These are phyloP conservation scores for Troides aeacus DNA, from an alignment of 2,888 invertebrate species.

Conservation along the genomic window DNA sequence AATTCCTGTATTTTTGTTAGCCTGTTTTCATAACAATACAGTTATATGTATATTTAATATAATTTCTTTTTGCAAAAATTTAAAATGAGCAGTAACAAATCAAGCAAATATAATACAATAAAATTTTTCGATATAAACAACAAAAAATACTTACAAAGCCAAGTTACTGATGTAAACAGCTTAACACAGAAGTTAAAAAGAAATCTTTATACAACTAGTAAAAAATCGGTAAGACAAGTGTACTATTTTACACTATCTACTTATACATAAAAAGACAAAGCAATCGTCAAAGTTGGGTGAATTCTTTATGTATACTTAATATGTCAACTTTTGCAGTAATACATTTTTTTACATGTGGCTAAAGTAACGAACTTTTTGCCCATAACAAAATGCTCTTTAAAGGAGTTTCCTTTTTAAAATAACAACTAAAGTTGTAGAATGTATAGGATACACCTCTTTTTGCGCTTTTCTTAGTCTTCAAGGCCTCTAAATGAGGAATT, in stretches of 20 bases:
- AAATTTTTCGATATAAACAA: neutral
- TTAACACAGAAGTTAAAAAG: neutral
- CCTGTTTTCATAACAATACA: too few relatives aligned
- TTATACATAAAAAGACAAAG: slow-evolving; percentile 2
- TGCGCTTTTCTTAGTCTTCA: too few relatives aligned
- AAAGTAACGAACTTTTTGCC: neutral
- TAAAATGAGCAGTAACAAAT: neutral
- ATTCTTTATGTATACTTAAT: neutral
- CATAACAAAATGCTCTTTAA: neutral
- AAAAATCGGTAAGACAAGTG: neutral
- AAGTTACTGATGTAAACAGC: neutral
- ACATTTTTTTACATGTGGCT: neutral
- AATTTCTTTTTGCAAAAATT: neutral
- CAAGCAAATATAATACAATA: neutral
- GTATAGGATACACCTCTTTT: too few relatives aligned
- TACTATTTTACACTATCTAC: neutral
- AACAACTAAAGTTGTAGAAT: too few relatives aligned
- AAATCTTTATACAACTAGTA: neutral
- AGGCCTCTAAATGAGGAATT: too few relatives aligned
- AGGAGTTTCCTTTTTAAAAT: neutral
- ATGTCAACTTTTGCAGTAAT: neutral
- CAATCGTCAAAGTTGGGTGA: neutral
- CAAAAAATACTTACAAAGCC: neutral
- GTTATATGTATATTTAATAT: too few relatives aligned
- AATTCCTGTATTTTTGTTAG: too few relatives aligned